These are phyloP conservation scores for Anguilla anguilla DNA, from an alignment of 2,797 vertebrate species.

Conservation along the genomic window DNA sequence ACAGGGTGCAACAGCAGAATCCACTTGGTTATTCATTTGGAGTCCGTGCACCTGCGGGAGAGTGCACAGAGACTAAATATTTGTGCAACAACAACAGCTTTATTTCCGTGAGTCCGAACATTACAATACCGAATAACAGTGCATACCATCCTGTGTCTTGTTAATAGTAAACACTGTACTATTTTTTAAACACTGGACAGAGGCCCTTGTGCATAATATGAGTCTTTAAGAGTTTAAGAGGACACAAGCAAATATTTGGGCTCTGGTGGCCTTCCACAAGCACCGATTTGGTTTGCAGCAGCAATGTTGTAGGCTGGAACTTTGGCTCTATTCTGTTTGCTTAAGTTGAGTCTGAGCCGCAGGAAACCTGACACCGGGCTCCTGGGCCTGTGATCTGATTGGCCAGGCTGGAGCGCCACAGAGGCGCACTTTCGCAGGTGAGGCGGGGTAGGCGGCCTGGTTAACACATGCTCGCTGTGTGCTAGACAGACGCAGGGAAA, in stretches of 20 bases:
- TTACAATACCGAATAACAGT: not conserved
- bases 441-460: conserved; percentile 13
- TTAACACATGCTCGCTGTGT: conserved; percentile 41
- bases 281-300: not conserved
- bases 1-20: not conserved
- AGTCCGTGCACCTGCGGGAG: not conserved
- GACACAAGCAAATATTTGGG: not conserved
- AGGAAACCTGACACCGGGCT: conserved; percentile 17
- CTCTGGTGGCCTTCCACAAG: not conserved
- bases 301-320: not conserved
- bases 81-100: not conserved
- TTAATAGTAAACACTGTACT: not conserved
- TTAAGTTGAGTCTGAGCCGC: not conserved
- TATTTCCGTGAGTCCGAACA: not conserved
- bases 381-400: not conserved
- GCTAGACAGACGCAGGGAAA: conserved; percentile 9
- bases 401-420: not conserved
- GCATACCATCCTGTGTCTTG: not conserved
- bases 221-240: not conserved
- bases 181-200: not conserved
- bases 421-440: not conserved
- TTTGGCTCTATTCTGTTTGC: not conserved
- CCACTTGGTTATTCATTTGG: conserved; percentile 17
- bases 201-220: not conserved
- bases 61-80: not conserved